Conservation (phyloP, 2,797 vertebrate genomes). For the Cynopterus sphinx region DNA sequence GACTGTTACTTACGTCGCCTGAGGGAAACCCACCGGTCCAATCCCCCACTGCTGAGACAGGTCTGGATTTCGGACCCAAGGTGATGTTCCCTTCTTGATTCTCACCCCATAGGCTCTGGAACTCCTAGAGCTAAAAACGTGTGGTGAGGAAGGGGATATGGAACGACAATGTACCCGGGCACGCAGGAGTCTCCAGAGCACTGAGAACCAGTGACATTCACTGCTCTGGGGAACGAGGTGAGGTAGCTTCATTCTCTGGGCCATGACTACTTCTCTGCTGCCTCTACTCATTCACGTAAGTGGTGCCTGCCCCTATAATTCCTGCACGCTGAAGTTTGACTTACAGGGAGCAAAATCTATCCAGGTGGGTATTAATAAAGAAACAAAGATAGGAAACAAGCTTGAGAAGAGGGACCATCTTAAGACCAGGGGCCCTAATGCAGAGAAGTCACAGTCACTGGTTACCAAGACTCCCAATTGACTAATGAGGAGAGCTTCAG, state of each 20-base stretch:
- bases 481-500: constrained; percentile 60
- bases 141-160: constrained; percentile 77
- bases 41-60: constrained; percentile 77
- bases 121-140: constrained; percentile 81
- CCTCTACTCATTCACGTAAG: constrained; percentile 1
- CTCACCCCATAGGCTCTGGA: constrained; percentile 79
- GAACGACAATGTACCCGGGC: constrained; percentile 57
- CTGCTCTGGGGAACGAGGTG: background rate
- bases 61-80: constrained; percentile 80
- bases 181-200: constrained; percentile 61
- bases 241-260: constrained; percentile 11
- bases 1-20: constrained; percentile 79
- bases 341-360: constrained; percentile 1
- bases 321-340: background rate
- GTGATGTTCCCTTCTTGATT: constrained; percentile 80
- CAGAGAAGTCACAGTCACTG: constrained; percentile 62
- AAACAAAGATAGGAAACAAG: constrained; percentile 29
- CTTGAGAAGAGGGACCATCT: constrained; percentile 28
- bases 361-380: background rate
- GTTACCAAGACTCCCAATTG: constrained; percentile 61
- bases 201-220: background rate
- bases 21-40: constrained; percentile 79
- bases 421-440: constrained; percentile 56
- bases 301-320: background rate
- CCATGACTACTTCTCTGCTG: constrained; percentile 10